phyloP scores from a whole-genome alignment of 2,113 vertebrate species.

The Aspidoscelis tigris region DNA sequence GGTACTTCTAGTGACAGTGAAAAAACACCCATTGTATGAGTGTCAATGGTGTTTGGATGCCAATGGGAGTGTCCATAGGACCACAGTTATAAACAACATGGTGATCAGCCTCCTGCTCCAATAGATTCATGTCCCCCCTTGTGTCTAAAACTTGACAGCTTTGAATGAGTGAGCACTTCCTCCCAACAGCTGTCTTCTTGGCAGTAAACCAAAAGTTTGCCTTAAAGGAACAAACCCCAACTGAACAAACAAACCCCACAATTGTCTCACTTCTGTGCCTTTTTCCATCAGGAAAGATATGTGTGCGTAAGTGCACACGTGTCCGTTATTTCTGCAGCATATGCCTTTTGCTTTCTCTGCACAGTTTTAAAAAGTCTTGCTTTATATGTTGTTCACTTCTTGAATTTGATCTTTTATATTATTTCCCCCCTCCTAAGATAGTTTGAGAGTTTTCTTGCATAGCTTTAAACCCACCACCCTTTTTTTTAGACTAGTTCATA shows the following conservation, averaged over 20 bases:
- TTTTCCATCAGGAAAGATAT: constrained; percentile 60
- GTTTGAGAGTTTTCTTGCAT: background rate
- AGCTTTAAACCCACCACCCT: background rate
- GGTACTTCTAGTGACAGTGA: too few relatives aligned
- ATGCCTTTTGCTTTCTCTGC: background rate
- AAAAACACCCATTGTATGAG: background rate
- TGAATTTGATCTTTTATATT: constrained; percentile 10
- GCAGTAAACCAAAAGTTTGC: constrained; percentile 88
- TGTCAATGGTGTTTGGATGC: constrained; percentile 7
- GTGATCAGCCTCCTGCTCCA: constrained; percentile 71
- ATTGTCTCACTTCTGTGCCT: constrained; percentile 81
- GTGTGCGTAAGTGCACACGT: constrained; percentile 20
- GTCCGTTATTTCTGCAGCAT: background rate
- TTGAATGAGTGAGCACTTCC: constrained; percentile 88
- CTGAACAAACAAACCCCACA: constrained; percentile 79
- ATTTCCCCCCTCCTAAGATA: background rate
- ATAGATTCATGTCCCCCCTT: constrained; percentile 78
- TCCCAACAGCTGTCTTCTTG: constrained; percentile 98
- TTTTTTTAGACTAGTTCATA: background rate
- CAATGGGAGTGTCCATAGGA: constrained; percentile 14
- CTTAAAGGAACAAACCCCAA: constrained; percentile 85
- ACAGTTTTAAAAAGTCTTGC: background rate
- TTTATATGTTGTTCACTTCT: too few relatives aligned
- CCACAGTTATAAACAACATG: constrained; percentile 47
- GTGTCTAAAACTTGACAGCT: constrained; percentile 88